Evolutionary conservation across 2,113 vertebrate genomes (phyloP).

Genomic region (Hiodon tergisus): DNA sequence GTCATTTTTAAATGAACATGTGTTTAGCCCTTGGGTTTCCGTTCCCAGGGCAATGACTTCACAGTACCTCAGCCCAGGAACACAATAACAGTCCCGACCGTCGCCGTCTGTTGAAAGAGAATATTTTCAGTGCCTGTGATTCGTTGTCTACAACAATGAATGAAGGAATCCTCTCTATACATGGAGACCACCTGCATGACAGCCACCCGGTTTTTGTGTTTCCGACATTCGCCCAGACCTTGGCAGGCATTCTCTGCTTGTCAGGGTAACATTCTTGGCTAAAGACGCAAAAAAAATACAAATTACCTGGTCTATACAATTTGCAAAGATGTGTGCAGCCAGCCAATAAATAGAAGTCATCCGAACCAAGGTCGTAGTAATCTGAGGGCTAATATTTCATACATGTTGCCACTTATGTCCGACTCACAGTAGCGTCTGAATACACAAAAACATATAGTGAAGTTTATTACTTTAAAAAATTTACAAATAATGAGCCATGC

Average conservation of each 20-base stretch:
- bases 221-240: constrained; percentile 19
- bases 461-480: too few species aligned
- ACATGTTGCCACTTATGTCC: not conserved
- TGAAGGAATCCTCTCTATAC: constrained; percentile 18
- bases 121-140: not conserved
- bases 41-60: not conserved
- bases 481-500: too few species aligned
- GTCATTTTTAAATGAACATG: not conserved
- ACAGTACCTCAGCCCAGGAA: not conserved
- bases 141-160: constrained; percentile 3
- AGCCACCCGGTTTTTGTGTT: not conserved
- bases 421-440: constrained; percentile 1
- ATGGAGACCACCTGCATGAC: constrained; percentile 1
- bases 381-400: constrained; percentile 17
- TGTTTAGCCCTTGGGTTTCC: not conserved
- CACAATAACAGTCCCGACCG: not conserved
- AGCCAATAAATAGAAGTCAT: constrained; percentile 26
- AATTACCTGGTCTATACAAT: constrained; percentile 25
- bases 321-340: constrained; percentile 28
- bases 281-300: constrained; percentile 21
- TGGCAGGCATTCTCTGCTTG: constrained; percentile 10
- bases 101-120: not conserved
- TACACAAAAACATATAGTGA: not conserved
- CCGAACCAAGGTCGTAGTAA: constrained; percentile 19
- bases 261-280: constrained; percentile 21